Percentiles rank a stretch among this genome's conserved stretches.
Evolutionary conservation across 2,113 vertebrate genomes (phyloP).

Genomic region (Lophotis ruficrista): DNA sequence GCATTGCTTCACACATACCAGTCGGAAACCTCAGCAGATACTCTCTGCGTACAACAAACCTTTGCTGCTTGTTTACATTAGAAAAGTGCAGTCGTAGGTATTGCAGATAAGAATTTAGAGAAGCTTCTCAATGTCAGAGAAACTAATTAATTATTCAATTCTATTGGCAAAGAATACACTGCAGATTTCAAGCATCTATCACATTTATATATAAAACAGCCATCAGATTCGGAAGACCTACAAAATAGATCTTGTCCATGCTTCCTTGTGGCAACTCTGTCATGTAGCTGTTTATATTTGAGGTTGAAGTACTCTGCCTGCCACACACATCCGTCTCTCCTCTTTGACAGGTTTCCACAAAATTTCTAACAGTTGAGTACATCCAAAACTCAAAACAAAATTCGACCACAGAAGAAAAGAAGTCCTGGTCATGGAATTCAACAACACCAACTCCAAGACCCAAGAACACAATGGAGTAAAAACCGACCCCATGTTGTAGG

Average conservation of each 20-base stretch:
- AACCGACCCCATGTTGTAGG: not conserved
- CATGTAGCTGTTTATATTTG: not conserved
- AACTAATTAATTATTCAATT: not conserved
- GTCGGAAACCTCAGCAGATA: not conserved
- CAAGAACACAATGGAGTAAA: not conserved
- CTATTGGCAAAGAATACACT: not conserved
- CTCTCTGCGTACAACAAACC: not conserved
- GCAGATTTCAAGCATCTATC: not conserved
- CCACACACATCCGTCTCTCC: not conserved
- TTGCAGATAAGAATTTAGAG: not conserved
- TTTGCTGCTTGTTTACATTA: not conserved
- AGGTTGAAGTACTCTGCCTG: not conserved
- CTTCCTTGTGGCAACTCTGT: not conserved
- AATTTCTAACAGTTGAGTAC: not conserved
- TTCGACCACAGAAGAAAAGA: not conserved
- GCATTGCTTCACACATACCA: not conserved
- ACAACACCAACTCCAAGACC: not conserved
- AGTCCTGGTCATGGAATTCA: not conserved
- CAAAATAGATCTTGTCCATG: not conserved
- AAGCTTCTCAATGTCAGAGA: not conserved
- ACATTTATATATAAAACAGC: not conserved
- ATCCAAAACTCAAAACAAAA: not conserved
- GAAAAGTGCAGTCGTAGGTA: not conserved
- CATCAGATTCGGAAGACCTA: rapidly evolving
- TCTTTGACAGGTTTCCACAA: not conserved